phyloP scores from a whole-genome alignment of 1,140 invertebrate genomes.

The Pemphigus obesinymphae region DNA sequence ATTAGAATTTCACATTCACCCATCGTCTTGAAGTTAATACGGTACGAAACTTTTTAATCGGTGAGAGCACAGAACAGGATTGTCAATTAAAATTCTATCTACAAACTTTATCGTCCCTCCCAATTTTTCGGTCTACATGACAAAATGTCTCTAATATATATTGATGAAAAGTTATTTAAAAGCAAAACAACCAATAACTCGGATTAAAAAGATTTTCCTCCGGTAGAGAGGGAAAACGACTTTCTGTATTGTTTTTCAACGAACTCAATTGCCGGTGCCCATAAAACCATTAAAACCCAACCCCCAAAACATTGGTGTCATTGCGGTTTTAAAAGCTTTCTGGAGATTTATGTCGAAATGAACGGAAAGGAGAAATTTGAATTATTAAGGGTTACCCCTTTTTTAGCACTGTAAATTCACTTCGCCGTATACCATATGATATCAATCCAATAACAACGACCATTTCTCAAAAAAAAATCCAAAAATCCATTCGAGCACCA shows the following conservation, averaged over 20 bases:
- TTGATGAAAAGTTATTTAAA: conserved; percentile 11
- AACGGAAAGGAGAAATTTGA: conserved; percentile 15
- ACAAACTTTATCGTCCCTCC: neutral
- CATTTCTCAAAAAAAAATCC: neutral
- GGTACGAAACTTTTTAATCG: conserved; percentile 25
- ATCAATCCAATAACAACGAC: neutral
- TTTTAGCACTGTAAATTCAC: neutral
- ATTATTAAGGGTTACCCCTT: neutral
- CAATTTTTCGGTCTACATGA: conserved; percentile 13
- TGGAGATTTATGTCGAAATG: conserved; percentile 10
- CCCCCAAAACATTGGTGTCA: neutral
- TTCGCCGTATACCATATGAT: too few relatives aligned
- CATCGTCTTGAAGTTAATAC: neutral
- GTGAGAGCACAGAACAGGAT: neutral
- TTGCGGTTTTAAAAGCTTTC: conserved; percentile 35
- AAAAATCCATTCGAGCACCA: neutral
- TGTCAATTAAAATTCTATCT: conserved; percentile 34
- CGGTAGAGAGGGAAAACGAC: neutral
- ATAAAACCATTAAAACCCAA: conserved; percentile 35
- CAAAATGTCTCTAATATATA: neutral
- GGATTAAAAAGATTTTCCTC: conserved; percentile 16
- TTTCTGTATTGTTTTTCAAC: conserved; percentile 22
- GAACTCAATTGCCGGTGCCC: conserved; percentile 14
- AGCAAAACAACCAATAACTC: conserved; percentile 20
- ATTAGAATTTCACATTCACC: neutral